Evolutionary conservation across 1,140 invertebrate species (phyloP).

Genomic region (Anastrepha ludens): DNA sequence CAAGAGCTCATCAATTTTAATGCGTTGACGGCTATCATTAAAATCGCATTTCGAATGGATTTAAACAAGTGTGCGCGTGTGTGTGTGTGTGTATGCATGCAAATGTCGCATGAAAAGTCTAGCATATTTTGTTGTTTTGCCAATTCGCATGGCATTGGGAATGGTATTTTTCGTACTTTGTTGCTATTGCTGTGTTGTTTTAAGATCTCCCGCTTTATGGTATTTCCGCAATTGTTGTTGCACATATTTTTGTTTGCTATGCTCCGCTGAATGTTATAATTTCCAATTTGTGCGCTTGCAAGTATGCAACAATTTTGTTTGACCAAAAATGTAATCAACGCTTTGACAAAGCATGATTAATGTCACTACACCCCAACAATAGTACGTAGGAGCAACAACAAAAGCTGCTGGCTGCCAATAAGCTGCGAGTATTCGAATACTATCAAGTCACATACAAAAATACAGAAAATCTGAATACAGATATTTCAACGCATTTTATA

Average conservation of each 20-base stretch:
- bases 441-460: no score
- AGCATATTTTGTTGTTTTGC: neutral
- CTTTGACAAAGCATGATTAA: slow-evolving; percentile 41
- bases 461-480: no score
- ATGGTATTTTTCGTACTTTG: neutral
- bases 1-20: slow-evolving; percentile 35
- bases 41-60: neutral
- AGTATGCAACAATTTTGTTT: slow-evolving; percentile 27
- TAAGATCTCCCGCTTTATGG: neutral
- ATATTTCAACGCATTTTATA: no score
- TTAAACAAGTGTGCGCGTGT: neutral
- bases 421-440: no score
- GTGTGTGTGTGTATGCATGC: neutral
- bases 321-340: slow-evolving; percentile 18
- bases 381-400: neutral
- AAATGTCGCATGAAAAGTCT: neutral
- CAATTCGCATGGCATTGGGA: neutral
- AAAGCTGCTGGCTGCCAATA: no score
- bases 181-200: neutral
- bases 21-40: slow-evolving; percentile 37
- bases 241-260: neutral
- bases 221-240: neutral
- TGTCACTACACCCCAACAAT: neutral
- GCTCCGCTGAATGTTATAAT: neutral
- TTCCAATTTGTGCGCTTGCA: neutral